Base-by-base conservation (phyloP, 2,888 invertebrate genomes). In the Oscheius sp. region DNA sequence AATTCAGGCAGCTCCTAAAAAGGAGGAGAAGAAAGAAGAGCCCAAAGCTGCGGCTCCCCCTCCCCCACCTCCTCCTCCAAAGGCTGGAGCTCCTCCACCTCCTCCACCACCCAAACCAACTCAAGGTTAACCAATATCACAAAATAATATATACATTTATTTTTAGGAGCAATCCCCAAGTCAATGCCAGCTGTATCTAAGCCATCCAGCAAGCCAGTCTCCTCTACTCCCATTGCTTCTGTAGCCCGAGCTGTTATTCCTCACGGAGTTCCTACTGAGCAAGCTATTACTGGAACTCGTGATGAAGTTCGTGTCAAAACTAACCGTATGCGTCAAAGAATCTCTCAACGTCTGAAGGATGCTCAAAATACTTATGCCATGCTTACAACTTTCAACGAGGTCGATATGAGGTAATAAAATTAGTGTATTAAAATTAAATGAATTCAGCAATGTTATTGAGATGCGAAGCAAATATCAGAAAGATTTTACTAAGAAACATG, bases 351-450 rank as follows among this genome's bases (percentile, higher is more conserved):
- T 61, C 90, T 99, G 83, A 99, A 99, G 89, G 96, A 97, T 81
- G 97, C 98, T 0, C 98, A 99, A 89, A 95, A 97, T 88, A 92
- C 92, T 0, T 96, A 95, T 88, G 98, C 98, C 0, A 96, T 98
- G 96, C 89, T 99, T 79, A 99, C 98, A 0, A 99, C 98, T 0
- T 98, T 99, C 88, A 98, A 98, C 89, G 98, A 99, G 90, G 92
- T 99, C 80, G 97, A 99, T 88, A 98, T 99, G 98, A 92, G 91
- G 93, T 92, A 87, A n/a, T n/a, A n/a, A n/a, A n/a, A n/a, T n/a
- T n/a, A n/a, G n/a, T n/a, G n/a, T n/a, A n/a, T n/a, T n/a, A n/a
- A n/a, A n/a, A n/a, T n/a, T n/a, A n/a, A n/a, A n/a, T n/a, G n/a
- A n/a, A 75, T 88, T 31, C 87, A 94, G 96, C 80, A 91, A 92